Percentiles rank a stretch among this genome's conserved stretches.
phyloP scores from a whole-genome alignment of 2,797 vertebrate species.

The Pseudochaenichthys georgianus region DNA sequence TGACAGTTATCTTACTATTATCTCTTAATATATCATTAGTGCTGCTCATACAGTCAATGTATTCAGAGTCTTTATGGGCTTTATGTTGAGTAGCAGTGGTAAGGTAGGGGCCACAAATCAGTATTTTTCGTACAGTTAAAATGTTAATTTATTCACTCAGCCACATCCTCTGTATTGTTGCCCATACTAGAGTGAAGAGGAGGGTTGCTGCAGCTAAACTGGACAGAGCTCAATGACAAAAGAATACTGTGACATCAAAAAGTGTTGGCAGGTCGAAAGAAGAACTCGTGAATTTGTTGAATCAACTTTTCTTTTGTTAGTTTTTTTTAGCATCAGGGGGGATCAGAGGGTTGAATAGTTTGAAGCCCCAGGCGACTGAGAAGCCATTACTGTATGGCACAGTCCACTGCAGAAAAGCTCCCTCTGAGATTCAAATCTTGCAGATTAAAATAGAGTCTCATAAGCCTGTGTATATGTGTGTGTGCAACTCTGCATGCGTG shows the following conservation, averaged over 20 bases:
- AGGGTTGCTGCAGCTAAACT: conserved; percentile 17
- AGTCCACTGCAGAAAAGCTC: conserved; percentile 66
- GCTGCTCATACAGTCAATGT: not conserved
- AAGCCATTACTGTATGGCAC: conserved; percentile 67
- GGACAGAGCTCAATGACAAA: conserved; percentile 55
- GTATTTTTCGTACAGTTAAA: not conserved
- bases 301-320: conserved; percentile 71
- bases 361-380: conserved; percentile 63
- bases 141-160: not conserved
- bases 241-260: conserved; percentile 38
- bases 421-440: conserved; percentile 70
- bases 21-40: conserved; percentile 12
- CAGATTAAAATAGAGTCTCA: conserved; percentile 69
- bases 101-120: not conserved
- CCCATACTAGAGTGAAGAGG: conserved; percentile 21
- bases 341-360: conserved; percentile 67
- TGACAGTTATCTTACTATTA: conserved; percentile 15
- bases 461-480: conserved; percentile 44
- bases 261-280: conserved; percentile 42
- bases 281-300: conserved; percentile 70
- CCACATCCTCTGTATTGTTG: conserved; percentile 21
- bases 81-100: conserved; percentile 1
- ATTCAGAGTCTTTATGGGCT: not conserved
- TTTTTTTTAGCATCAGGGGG: conserved; percentile 68
- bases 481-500: conserved; percentile 7